These are phyloP conservation scores for Maniola jurtina DNA, from an alignment of 1,140 invertebrate species.

Conservation along the genomic window DNA sequence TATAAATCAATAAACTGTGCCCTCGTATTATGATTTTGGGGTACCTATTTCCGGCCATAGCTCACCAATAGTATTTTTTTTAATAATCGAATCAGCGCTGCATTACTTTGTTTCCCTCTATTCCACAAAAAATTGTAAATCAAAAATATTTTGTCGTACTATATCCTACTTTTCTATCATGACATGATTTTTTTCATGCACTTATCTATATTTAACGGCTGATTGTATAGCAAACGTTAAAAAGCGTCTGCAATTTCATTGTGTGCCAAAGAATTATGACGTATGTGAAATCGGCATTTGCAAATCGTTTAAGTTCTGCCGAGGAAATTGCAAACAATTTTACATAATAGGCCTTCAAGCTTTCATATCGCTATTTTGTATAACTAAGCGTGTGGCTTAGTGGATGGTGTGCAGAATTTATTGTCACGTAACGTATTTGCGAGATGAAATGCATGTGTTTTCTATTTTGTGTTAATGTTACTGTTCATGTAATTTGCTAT, in stretches of 20 bases:
- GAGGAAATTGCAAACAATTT: conserved; percentile 74
- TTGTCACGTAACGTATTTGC: conserved; percentile 14
- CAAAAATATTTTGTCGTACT: no score
- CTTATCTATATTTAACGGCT: background rate
- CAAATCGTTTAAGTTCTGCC: conserved; percentile 69
- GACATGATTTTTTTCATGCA: background rate
- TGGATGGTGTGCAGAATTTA: conserved; percentile 22
- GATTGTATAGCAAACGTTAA: conserved; percentile 51
- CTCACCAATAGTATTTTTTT: no score
- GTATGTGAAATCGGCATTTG: conserved; percentile 73
- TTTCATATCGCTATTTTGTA: conserved; percentile 45
- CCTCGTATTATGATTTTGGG: no score
- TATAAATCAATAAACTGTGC: no score
- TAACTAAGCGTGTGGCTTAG: conserved; percentile 37
- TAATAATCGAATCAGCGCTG: no score
- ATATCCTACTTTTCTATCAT: no score
- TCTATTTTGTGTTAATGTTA: conserved; percentile 6
- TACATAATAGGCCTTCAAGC: conserved; percentile 61
- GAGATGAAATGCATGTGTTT: conserved; percentile 14
- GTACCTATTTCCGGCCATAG: no score
- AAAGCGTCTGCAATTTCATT: conserved; percentile 69
- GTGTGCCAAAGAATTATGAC: conserved; percentile 74
- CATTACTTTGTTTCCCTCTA: no score
- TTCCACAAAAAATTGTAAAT: no score
- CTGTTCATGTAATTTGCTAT: background rate